These are phyloP conservation scores for Arvicanthis niloticus DNA, from an alignment of 2,113 vertebrate genomes.

Conservation along the genomic window DNA sequence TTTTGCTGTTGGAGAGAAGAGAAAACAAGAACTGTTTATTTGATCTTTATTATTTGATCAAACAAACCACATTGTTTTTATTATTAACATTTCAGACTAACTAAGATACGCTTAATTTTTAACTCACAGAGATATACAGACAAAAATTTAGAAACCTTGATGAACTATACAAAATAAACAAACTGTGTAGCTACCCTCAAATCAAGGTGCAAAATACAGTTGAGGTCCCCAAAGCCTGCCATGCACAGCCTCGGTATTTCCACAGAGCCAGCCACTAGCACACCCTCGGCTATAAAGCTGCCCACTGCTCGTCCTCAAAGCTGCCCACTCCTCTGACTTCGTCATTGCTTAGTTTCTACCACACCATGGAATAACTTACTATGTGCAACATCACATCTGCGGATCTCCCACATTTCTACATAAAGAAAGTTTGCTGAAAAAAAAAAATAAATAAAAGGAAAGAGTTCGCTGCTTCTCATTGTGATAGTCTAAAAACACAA, in stretches of 20 bases:
- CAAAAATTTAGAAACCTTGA: not conserved
- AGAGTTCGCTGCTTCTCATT: not conserved
- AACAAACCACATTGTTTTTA: not conserved
- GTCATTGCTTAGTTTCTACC: not conserved
- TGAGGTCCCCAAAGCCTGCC: not conserved
- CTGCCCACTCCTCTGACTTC: not conserved
- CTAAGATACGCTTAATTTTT: not conserved
- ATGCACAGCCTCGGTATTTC: not conserved
- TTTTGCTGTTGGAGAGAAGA: constrained; percentile 5
- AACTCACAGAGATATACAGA: not conserved
- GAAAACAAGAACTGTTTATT: not conserved
- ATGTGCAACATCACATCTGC: not conserved
- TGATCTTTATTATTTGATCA: constrained; percentile 3
- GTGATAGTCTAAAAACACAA: not conserved
- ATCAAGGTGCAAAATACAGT: not conserved
- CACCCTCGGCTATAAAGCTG: too few species aligned
- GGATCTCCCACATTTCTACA: not conserved
- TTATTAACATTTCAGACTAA: constrained; percentile 27
- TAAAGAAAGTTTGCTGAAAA: not conserved
- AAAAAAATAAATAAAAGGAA: not conserved
- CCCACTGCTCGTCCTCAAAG: not conserved
- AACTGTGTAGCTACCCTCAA: not conserved
- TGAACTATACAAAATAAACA: not conserved
- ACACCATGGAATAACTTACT: not conserved
- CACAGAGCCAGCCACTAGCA: too few species aligned